Evolutionary conservation across 2,888 invertebrate species (phyloP), one percentile per base, ranked within the genome.

Genomic region (Stenurella melanura): DNA sequence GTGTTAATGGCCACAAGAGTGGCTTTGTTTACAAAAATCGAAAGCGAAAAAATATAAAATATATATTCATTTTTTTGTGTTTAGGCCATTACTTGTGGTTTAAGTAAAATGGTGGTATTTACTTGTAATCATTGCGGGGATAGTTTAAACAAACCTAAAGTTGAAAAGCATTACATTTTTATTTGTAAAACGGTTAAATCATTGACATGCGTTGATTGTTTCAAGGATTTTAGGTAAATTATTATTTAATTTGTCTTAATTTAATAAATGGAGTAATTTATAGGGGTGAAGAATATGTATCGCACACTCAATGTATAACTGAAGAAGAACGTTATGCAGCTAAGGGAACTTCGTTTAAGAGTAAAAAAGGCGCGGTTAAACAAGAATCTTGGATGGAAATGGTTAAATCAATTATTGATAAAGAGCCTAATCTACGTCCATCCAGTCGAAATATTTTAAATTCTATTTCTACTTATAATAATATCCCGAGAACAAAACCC

Each of bases 61-160:
- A 26, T 26, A 26, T 26, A 26, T 4, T 26, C 1, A 26, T 26
- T 26, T 26, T 26, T 1, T 26, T 26, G 21, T 26, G 21, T 26
- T 26, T 26, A 26, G 4, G 1, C 21, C 21, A 26, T 26, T 34
- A 42, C 12, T 15, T 42, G 42, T 42, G 4, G 42, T 42, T n/a
- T n/a, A 50, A 15, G n/a, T 50, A 82, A 58, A 74, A 98, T 98
- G 98, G 98, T 98, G 60, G 95, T 97, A 72, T 98, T 98, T 88
- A 96, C 96, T 12, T 98, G 98, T 89, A 95, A 96, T 84, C 92
- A 94, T 83, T 99, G 98, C 88, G 97, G 98, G 0, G 96, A 96
- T 78, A 94, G 96, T 56, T 90, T 98, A 50, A 97, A 97, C 88
- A 98, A 98, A 87, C 95, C 96, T 30, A 94, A 95, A 88, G 97